These are phyloP conservation scores for Dipodomys ordii DNA, from an alignment of 2,113 vertebrate genomes.

Conservation along the genomic window DNA sequence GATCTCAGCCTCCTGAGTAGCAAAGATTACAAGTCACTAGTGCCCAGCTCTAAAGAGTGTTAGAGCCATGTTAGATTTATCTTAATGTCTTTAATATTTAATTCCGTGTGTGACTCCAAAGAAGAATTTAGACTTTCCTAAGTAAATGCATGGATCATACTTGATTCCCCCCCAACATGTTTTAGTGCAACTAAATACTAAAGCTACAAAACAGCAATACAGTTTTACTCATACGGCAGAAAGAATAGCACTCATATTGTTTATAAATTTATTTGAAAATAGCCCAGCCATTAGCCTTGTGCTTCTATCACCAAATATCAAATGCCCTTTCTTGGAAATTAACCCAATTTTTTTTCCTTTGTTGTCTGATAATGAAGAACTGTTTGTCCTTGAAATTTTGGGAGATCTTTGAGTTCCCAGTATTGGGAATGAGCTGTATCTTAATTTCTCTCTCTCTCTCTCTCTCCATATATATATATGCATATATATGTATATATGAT, in stretches of 20 bases:
- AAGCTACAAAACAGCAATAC: background rate
- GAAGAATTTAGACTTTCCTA: background rate
- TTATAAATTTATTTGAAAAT: conserved; percentile 26
- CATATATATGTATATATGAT: background rate
- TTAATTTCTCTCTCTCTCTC: background rate
- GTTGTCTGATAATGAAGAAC: background rate
- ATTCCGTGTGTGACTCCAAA: background rate
- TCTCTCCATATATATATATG: background rate
- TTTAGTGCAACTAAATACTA: background rate
- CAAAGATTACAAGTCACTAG: too few species aligned
- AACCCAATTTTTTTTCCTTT: conserved; percentile 12
- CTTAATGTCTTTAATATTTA: background rate
- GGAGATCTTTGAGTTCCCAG: background rate
- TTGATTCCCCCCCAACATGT: background rate
- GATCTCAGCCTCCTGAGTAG: too few species aligned
- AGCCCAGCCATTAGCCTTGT: background rate
- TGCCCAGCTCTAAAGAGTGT: background rate
- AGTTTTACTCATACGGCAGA: background rate
- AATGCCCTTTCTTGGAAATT: background rate
- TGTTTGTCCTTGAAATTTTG: background rate
- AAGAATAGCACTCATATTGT: background rate
- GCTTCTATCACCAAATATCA: background rate
- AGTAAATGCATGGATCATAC: background rate
- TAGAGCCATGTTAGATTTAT: background rate
- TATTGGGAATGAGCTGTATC: background rate